phyloP scores from a whole-genome alignment of 2,113 vertebrate genomes.

The Cathartes aura region DNA sequence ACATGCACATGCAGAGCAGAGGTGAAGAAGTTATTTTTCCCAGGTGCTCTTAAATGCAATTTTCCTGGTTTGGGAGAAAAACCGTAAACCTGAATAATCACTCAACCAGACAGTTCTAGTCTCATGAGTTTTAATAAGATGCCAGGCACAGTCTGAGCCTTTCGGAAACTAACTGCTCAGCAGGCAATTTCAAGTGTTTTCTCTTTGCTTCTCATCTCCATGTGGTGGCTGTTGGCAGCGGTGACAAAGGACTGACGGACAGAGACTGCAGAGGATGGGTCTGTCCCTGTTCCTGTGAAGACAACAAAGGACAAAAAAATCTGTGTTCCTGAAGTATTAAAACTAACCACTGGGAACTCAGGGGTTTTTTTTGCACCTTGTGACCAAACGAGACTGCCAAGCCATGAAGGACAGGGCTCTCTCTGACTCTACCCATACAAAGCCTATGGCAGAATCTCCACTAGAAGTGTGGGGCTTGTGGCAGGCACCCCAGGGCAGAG shows the following conservation, averaged over 20 bases:
- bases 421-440: background rate
- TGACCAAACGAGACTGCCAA: background rate
- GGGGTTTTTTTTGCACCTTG: background rate
- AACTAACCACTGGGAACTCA: background rate
- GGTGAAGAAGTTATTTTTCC: background rate
- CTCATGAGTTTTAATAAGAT: slow-evolving; percentile 15
- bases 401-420: background rate
- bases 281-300: background rate
- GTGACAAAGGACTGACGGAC: background rate
- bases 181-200: background rate
- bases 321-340: background rate
- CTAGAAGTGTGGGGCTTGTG: background rate
- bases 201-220: background rate
- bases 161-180: background rate
- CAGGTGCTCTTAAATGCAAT: background rate
- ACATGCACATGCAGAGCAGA: background rate
- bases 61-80: background rate
- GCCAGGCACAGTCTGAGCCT: background rate
- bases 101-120: background rate
- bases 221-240: background rate
- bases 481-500: background rate
- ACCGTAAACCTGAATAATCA: background rate
- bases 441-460: background rate
- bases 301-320: background rate
- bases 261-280: background rate